Evolutionary conservation across 2,888 invertebrate species (phyloP).

Genomic region (Creontiades dilutus): DNA sequence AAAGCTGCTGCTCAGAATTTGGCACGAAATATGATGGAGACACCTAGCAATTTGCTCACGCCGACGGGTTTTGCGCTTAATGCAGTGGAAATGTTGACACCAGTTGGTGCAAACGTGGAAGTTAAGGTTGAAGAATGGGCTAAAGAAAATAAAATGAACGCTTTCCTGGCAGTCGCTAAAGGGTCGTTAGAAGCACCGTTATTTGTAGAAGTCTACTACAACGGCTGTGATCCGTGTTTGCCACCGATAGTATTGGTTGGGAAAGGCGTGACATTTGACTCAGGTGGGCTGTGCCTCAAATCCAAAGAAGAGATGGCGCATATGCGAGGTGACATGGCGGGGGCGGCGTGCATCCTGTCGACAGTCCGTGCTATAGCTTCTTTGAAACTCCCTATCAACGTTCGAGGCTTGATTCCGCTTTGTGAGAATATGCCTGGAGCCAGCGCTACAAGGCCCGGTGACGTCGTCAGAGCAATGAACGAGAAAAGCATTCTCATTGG

Average conservation of each 20-base stretch:
- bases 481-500: constrained; percentile 88
- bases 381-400: constrained; percentile 85
- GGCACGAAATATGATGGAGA: constrained; percentile 88
- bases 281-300: constrained; percentile 88
- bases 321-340: constrained; percentile 93
- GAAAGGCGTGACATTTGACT: constrained; percentile 84
- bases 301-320: constrained; percentile 82
- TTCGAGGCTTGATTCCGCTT: constrained; percentile 87
- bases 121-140: constrained; percentile 87
- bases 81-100: constrained; percentile 81
- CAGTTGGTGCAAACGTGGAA: constrained; percentile 82
- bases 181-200: constrained; percentile 89
- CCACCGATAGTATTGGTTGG: constrained; percentile 88
- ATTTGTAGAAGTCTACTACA: constrained; percentile 89
- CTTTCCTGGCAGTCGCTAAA: constrained; percentile 87
- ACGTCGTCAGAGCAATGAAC: constrained; percentile 86
- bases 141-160: constrained; percentile 87
- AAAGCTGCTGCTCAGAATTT: constrained; percentile 90
- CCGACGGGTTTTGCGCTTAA: constrained; percentile 88
- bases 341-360: constrained; percentile 87
- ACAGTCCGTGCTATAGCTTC: constrained; percentile 88
- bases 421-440: constrained; percentile 91
- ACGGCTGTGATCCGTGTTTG: constrained; percentile 81
- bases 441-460: constrained; percentile 88
- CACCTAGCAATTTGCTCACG: constrained; percentile 88